A percentile compares a stretch with the other conserved stretches of the same genome.
Evolutionary conservation across 2,113 vertebrate species (phyloP).

Genomic region (Tychaedon coryphoeus): DNA sequence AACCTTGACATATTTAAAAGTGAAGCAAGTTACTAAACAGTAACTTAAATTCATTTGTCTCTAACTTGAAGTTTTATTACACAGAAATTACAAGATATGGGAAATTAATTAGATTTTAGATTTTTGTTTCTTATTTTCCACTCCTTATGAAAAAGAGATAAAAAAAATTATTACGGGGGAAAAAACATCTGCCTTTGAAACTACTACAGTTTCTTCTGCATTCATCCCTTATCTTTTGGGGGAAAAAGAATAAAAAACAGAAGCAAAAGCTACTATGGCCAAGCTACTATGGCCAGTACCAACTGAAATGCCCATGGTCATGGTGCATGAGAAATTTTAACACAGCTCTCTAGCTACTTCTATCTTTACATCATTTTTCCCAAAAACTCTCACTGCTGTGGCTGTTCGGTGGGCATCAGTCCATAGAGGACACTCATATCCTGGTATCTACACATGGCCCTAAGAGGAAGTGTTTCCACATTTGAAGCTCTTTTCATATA

Average conservation of each 20-base stretch:
- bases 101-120: not conserved
- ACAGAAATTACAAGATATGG: not conserved
- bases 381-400: not conserved
- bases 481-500: not conserved
- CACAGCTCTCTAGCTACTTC: not conserved
- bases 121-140: not conserved
- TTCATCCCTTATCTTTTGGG: not conserved
- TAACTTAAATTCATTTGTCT: not conserved
- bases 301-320: not conserved
- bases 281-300: not conserved
- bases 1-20: not conserved
- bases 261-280: not conserved
- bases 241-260: not conserved
- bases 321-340: not conserved
- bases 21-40: not conserved
- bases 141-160: not conserved
- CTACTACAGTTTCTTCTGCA: not conserved
- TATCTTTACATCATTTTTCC: not conserved
- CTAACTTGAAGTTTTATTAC: not conserved
- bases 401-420: not conserved
- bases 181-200: not conserved
- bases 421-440: rapidly evolving
- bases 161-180: not conserved
- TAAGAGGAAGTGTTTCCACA: not conserved
- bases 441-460: not conserved